Conservation (phyloP, 2,797 vertebrate species). For the Ptychadena robeensis region DNA sequence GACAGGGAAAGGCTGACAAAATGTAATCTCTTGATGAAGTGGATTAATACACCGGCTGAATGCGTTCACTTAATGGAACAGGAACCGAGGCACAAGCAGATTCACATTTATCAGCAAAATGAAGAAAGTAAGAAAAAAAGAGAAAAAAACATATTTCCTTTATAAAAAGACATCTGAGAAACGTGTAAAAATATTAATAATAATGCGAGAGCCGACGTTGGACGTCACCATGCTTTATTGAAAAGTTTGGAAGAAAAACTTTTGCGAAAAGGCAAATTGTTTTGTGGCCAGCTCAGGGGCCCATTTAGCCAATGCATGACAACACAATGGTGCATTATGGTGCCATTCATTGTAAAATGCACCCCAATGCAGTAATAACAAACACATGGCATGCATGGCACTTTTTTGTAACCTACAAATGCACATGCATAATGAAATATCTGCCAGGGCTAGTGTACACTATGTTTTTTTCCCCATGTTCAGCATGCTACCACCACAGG, state of each 20-base stretch:
- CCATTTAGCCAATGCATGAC: too few relatives aligned
- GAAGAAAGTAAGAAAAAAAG: neutral
- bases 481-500: too few relatives aligned
- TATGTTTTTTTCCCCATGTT: too few relatives aligned
- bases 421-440: too few relatives aligned
- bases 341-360: too few relatives aligned
- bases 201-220: neutral
- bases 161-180: neutral
- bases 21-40: constrained; percentile 45
- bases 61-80: constrained; percentile 39
- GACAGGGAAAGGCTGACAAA: neutral
- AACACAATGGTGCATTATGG: too few relatives aligned
- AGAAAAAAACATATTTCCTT: constrained; percentile 30
- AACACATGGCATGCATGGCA: too few relatives aligned
- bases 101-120: constrained; percentile 41
- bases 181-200: neutral
- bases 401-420: too few relatives aligned
- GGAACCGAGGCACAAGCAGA: neutral
- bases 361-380: too few relatives aligned
- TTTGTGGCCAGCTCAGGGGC: too few relatives aligned
- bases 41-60: constrained; percentile 43
- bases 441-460: too few relatives aligned
- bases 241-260: neutral
- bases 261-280: neutral
- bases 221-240: too few relatives aligned